Percentiles rank a stretch among this genome's conserved stretches.
These are phyloP conservation scores for Oryctes rhinoceros DNA, from an alignment of 1,140 invertebrate species.

Conservation along the genomic window DNA sequence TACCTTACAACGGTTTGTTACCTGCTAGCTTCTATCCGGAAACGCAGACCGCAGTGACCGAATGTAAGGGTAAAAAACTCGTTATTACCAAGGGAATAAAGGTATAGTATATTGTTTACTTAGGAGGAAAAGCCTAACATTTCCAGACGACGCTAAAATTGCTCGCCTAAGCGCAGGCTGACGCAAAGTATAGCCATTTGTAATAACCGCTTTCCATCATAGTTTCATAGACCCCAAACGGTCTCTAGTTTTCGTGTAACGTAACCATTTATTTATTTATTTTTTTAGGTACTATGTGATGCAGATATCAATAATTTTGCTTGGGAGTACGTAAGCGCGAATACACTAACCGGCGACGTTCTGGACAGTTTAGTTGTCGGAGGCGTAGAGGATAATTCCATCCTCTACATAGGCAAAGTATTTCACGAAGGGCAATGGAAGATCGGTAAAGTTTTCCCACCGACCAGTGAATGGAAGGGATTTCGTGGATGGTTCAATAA, in stretches of 20 bases:
- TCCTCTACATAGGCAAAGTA: background rate
- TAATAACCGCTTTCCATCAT: no score
- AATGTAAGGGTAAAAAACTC: background rate
- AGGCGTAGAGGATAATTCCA: background rate
- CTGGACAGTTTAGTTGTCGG: background rate
- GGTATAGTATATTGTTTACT: background rate
- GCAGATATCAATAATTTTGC: background rate
- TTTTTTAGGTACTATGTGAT: background rate
- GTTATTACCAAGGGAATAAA: background rate
- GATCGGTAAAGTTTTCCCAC: background rate
- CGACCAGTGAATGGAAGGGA: background rate
- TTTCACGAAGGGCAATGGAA: background rate
- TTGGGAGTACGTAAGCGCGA: background rate
- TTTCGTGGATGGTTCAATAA: background rate
- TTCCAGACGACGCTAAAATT: no score
- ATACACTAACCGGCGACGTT: background rate
- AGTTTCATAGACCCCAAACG: no score
- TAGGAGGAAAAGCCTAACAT: no score
- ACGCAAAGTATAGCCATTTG: no score
- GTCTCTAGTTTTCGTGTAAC: no score
- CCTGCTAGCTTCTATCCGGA: background rate
- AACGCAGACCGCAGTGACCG: background rate
- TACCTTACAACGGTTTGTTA: background rate
- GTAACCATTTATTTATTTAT: background rate
- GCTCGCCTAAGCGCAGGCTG: no score